phyloP scores from a whole-genome alignment of 2,797 vertebrate genomes.

The Prunella strophiata region DNA sequence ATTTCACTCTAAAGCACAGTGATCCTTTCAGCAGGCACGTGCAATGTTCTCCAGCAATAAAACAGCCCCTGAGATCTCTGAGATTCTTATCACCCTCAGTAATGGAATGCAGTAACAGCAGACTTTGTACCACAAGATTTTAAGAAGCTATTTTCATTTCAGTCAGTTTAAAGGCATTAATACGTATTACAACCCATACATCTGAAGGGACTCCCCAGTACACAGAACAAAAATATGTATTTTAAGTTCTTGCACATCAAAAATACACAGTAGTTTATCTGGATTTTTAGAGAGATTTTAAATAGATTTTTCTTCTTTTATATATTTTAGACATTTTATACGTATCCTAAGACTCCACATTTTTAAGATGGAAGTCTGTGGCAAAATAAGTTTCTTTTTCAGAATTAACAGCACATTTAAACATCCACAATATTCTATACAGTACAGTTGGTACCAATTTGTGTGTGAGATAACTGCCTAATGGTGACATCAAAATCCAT shows the following conservation, averaged over 20 bases:
- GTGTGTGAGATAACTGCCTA: neutral
- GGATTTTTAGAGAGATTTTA: neutral
- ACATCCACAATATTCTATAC: neutral
- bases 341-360: neutral
- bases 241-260: neutral
- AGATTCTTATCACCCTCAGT: neutral
- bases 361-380: neutral
- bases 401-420: constrained; percentile 5
- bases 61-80: neutral
- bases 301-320: neutral
- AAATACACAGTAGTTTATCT: neutral
- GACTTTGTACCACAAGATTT: neutral
- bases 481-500: neutral
- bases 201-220: neutral
- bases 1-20: neutral
- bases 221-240: neutral
- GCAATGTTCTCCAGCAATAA: neutral
- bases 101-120: neutral
- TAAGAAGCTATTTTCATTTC: neutral
- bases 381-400: neutral
- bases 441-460: neutral
- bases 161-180: neutral
- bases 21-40: neutral
- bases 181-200: neutral
- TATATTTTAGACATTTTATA: neutral